Evolutionary conservation across 2,797 vertebrate genomes (phyloP).

Genomic region (Acipenser oxyrinchus): DNA sequence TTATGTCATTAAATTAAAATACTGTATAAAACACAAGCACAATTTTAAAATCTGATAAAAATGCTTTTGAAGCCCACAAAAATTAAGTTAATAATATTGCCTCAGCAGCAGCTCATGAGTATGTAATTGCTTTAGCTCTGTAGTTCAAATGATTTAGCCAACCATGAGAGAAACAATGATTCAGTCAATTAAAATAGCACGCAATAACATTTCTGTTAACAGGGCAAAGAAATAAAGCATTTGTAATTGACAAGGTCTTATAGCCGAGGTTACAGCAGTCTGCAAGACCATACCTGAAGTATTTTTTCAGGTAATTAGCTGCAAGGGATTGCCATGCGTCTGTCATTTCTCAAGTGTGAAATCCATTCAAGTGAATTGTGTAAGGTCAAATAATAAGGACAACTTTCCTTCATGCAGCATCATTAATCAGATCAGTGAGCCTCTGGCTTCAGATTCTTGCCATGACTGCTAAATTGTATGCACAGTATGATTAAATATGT

Average conservation of each 20-base stretch:
- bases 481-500: conserved; percentile 2
- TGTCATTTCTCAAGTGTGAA: conserved; percentile 23
- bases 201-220: conserved; percentile 15
- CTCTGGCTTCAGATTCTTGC: conserved; percentile 13
- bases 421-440: conserved; percentile 27
- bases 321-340: conserved; percentile 10
- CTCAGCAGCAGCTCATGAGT: too few species aligned
- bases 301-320: conserved; percentile 23
- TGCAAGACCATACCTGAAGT: conserved; percentile 18
- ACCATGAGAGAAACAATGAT: conserved; percentile 7
- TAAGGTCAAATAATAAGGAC: conserved; percentile 25
- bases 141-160: too few species aligned
- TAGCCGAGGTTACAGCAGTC: conserved; percentile 16
- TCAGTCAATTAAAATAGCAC: conserved; percentile 15
- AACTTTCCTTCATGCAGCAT: conserved; percentile 21
- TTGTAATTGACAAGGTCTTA: conserved; percentile 9
- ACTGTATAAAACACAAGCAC: not conserved
- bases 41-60: not conserved
- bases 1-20: not conserved
- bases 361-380: conserved; percentile 27
- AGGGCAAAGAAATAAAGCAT: conserved; percentile 9
- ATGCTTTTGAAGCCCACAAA: too few species aligned
- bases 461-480: conserved; percentile 7
- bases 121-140: too few species aligned
- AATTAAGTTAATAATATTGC: too few species aligned